phyloP scores from a whole-genome alignment of 2,797 vertebrate species.

The Ciconia nigra region DNA sequence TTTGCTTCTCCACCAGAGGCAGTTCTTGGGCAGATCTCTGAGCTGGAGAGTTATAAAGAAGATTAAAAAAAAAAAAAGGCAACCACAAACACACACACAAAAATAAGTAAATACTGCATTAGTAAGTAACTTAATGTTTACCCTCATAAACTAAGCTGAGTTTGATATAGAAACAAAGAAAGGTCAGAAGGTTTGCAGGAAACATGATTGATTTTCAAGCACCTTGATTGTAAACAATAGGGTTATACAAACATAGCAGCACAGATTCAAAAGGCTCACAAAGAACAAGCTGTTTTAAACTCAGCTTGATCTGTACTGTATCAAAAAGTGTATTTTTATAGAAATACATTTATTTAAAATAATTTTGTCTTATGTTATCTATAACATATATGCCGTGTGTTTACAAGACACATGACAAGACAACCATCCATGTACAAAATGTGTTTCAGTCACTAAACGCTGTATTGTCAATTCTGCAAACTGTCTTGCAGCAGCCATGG shows the following conservation, averaged over 20 bases:
- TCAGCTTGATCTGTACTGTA: background rate
- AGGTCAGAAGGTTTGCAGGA: background rate
- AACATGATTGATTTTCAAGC: background rate
- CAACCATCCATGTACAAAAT: background rate
- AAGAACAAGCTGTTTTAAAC: background rate
- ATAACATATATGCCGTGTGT: background rate
- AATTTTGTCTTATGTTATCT: background rate
- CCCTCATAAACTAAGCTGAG: background rate
- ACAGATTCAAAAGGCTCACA: background rate
- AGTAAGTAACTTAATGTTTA: background rate
- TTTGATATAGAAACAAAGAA: background rate
- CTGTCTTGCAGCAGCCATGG: background rate
- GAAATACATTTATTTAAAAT: background rate
- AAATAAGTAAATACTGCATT: background rate
- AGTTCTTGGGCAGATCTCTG: slow-evolving; percentile 98
- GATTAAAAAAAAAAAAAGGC: background rate
- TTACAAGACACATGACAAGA: background rate
- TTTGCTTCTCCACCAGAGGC: slow-evolving; percentile 97
- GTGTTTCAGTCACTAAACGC: background rate
- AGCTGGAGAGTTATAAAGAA: slow-evolving; percentile 74
- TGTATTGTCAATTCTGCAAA: background rate
- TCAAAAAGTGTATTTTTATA: background rate
- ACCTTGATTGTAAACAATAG: background rate
- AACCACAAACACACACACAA: background rate
- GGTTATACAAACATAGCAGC: background rate